phyloP scores from a whole-genome alignment of 2,113 vertebrate genomes.

The Himantopus leucocephalus region DNA sequence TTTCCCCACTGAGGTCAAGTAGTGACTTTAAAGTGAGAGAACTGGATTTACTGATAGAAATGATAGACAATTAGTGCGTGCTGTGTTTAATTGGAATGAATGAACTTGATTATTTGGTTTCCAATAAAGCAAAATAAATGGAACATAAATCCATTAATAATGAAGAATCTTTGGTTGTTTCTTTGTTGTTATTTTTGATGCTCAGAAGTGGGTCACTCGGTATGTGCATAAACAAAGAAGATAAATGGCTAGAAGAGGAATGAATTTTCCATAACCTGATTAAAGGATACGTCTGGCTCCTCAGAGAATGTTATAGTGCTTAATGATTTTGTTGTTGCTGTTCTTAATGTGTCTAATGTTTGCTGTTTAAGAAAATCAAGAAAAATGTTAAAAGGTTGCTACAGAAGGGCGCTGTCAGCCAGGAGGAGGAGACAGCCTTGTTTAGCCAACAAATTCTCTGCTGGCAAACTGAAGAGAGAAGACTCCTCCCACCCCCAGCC shows the following conservation, averaged over 20 bases:
- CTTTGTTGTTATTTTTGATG: slow-evolving; percentile 66
- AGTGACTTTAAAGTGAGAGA: slow-evolving; percentile 19
- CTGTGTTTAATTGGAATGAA: slow-evolving; percentile 65
- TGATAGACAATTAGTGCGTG: slow-evolving; percentile 57
- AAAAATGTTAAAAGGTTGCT: slow-evolving; percentile 75
- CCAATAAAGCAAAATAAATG: slow-evolving; percentile 71
- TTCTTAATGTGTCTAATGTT: slow-evolving; percentile 78
- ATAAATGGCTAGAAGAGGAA: slow-evolving; percentile 70
- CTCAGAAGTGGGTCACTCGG: slow-evolving; percentile 71
- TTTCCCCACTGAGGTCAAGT: slow-evolving; percentile 19
- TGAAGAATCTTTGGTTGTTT: slow-evolving; percentile 59
- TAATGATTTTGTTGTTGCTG: slow-evolving; percentile 78
- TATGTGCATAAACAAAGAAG: slow-evolving; percentile 72
- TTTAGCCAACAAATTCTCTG: not conserved
- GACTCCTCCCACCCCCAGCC: not conserved
- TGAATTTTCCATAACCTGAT: slow-evolving; percentile 77
- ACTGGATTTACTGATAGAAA: slow-evolving; percentile 1
- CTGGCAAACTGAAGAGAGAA: not conserved
- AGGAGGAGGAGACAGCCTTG: not conserved
- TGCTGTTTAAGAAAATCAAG: slow-evolving; percentile 77
- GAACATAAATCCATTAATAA: slow-evolving; percentile 60
- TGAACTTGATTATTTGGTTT: slow-evolving; percentile 61
- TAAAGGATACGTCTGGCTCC: slow-evolving; percentile 74
- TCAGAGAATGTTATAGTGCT: slow-evolving; percentile 68
- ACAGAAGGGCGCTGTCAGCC: slow-evolving; percentile 32